Evolutionary conservation across 2,797 vertebrate genomes (phyloP).

Genomic region (Stomatorhinus walkeri): DNA sequence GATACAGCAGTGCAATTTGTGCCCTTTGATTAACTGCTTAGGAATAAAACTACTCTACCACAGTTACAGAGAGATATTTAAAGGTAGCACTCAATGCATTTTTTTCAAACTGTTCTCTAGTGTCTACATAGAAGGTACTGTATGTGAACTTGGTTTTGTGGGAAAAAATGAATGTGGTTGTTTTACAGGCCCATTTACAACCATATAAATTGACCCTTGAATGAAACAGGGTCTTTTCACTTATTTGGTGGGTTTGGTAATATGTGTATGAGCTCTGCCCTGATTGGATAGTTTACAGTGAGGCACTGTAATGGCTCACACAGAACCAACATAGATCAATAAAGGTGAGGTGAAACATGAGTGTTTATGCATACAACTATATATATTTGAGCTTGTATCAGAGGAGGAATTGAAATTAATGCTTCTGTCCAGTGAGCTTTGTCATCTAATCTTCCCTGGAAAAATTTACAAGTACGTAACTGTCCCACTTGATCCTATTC

Average conservation of each 20-base stretch:
- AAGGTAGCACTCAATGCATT: neutral
- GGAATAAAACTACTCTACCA: neutral
- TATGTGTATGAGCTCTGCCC: neutral
- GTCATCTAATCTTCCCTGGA: neutral
- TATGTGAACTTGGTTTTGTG: neutral
- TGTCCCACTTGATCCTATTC: neutral
- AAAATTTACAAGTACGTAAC: neutral
- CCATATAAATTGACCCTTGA: neutral
- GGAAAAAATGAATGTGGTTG: neutral
- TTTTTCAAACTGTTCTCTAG: neutral
- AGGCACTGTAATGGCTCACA: neutral
- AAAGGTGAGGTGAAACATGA: neutral
- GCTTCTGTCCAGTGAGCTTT: neutral
- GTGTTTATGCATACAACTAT: neutral
- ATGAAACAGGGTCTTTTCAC: neutral
- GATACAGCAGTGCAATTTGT: neutral
- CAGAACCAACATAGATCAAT: neutral
- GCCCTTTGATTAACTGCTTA: neutral
- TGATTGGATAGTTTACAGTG: neutral
- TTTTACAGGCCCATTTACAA: neutral
- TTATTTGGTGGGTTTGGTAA: neutral
- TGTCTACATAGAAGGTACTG: neutral
- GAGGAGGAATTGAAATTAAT: neutral
- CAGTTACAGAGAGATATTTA: neutral
- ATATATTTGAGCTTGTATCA: neutral